Percentiles rank a stretch among this genome's conserved stretches.
phyloP scores from a whole-genome alignment of 1,140 invertebrate species.

The Macrobrachium rosenbergii region DNA sequence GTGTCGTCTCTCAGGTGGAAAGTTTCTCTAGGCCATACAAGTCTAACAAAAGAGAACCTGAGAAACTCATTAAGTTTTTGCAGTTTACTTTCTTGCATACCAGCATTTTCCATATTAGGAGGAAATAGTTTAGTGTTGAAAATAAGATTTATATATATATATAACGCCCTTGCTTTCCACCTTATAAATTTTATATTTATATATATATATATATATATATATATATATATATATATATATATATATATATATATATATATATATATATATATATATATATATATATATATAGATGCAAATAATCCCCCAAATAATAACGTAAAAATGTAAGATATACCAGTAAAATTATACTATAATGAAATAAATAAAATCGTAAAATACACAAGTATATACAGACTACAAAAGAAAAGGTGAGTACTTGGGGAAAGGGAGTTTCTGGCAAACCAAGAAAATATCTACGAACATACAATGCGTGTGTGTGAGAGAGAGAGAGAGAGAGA shows the following conservation, averaged over 20 bases:
- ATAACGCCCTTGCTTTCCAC: no score
- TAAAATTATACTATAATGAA: no score
- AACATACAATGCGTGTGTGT: neutral
- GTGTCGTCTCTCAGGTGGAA: no score
- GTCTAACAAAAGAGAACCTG: no score
- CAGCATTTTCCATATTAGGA: no score
- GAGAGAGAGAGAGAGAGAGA: slow-evolving; percentile 23
- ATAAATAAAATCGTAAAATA: neutral
- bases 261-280: slow-evolving; percentile 27
- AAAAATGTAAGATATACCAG: neutral
- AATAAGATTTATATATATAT: no score
- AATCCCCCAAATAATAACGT: neutral
- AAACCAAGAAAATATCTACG: neutral
- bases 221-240: neutral
- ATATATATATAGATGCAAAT: slow-evolving; percentile 7
- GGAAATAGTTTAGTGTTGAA: no score
- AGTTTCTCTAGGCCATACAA: no score
- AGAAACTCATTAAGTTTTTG: no score
- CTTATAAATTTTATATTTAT: neutral
- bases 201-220: slow-evolving; percentile 27
- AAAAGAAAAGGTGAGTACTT: neutral
- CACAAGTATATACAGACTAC: neutral
- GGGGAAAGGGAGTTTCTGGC: neutral
- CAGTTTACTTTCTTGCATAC: no score
- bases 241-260: slow-evolving; percentile 18